A percentile compares a stretch with the other conserved stretches of the same genome.
Evolutionary conservation across 2,888 invertebrate genomes (phyloP).

Genomic region (Rhopalosiphum nymphaeae): DNA sequence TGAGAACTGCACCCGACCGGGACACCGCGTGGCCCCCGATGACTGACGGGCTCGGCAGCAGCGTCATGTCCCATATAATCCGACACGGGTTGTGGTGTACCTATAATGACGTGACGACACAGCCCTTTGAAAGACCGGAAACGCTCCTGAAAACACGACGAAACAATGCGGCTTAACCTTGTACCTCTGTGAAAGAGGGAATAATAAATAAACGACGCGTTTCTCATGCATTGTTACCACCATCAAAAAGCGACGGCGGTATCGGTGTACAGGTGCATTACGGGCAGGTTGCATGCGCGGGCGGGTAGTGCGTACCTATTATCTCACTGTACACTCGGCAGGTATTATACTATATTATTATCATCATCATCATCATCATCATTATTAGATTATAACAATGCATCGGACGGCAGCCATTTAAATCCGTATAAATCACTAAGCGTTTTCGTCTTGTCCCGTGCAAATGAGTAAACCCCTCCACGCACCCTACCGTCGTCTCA

Average conservation of each 20-base stretch:
- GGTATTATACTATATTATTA: not conserved
- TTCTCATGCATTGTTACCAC: not conserved
- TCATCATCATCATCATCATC: not conserved
- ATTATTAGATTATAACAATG: constrained; percentile 3
- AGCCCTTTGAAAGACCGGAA: not conserved
- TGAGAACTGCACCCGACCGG: not conserved
- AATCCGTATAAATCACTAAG: not conserved
- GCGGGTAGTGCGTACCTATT: not conserved
- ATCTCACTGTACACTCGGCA: not conserved
- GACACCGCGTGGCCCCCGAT: not conserved
- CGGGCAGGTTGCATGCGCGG: not conserved
- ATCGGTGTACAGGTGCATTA: not conserved
- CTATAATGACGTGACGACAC: not conserved
- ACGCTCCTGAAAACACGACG: not conserved
- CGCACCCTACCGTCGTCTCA: not conserved
- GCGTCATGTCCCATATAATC: not conserved
- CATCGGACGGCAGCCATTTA: not conserved
- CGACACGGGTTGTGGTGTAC: not conserved
- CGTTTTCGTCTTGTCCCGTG: not conserved
- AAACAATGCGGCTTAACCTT: not conserved
- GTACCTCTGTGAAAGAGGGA: not conserved
- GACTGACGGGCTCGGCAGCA: not conserved
- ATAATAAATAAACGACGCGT: not conserved
- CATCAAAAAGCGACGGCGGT: not conserved
- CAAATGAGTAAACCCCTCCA: not conserved